Evolutionary conservation across 1,140 invertebrate genomes (phyloP), one percentile per base, ranked within the genome.

Genomic region (Gerris buenoi): DNA sequence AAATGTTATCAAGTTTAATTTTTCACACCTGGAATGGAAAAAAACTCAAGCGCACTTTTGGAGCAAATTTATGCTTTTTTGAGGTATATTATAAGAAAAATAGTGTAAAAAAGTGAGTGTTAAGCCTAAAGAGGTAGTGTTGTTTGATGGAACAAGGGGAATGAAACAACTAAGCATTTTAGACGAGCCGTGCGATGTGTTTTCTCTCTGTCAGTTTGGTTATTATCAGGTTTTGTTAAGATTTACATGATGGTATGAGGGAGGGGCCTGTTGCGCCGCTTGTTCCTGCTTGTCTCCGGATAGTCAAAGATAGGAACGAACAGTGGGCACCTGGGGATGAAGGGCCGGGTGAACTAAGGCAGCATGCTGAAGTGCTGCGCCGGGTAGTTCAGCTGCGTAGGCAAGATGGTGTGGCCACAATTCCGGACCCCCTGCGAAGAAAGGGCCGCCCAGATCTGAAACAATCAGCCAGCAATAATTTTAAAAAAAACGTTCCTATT

Each of bases 281-380:
- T 65, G 67, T 56, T 74, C 73, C 71, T 71, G 72, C 72, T 74
- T 90, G 83, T 90, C 88, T 84, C 88, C 87, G 88, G 89, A 89
- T 91, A 92, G 89, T 93, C 89, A 93, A 87, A 93, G 90, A 86
- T 91, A 93, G 82, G 89, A 92, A 84, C 90, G 88, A 82, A 93
- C 90, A 46, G 33, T 46, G 77, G 92, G 92, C 82, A 95, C 90
- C 86, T 97, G 93, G 79, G 93, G 92, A 83, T 96, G 92, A 79
- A 95, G 88, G 78, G 93, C 93, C 76, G 93, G 93, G 81, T 96
- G 93, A 72, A 96, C 90, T 72, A 95, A 84, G 65, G 89, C 88
- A 70, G 88, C 87, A 79, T 93, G 91, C 77, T 93, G 91, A 72
- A 94, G 82, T 58, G 88, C 85, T 57, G 88, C 84, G 29, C 86